Evolutionary conservation across 2,113 vertebrate species (phyloP).

Genomic region (Lamprologus callipterus): DNA sequence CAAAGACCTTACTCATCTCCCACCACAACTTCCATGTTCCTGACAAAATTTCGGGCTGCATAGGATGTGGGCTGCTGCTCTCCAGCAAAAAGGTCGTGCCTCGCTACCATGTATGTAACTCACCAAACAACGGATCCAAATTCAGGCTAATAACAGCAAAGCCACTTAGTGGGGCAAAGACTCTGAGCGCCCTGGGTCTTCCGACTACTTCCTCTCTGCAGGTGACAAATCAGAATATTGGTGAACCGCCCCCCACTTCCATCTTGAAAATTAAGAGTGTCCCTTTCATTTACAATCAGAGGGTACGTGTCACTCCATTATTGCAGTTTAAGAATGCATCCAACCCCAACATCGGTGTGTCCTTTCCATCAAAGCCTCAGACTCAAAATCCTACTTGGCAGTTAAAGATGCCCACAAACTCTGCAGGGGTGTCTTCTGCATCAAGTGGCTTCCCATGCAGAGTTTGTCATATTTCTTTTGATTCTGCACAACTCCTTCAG

Average conservation of each 20-base stretch:
- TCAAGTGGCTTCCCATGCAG: constrained; percentile 17
- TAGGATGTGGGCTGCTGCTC: constrained; percentile 61
- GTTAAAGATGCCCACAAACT: neutral
- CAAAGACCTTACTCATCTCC: constrained; percentile 22
- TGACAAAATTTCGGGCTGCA: constrained; percentile 55
- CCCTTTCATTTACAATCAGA: neutral
- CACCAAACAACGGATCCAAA: neutral
- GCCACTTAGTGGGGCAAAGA: neutral
- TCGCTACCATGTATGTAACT: constrained; percentile 53
- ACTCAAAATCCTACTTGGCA: neutral
- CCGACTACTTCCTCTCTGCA: neutral
- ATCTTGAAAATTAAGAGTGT: neutral
- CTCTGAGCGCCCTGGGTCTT: neutral
- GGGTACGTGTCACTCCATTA: neutral
- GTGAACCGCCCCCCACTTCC: neutral
- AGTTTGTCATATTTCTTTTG: constrained; percentile 51
- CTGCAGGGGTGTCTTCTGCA: neutral
- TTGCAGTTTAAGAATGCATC: neutral
- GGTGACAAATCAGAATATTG: neutral
- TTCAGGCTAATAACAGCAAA: constrained; percentile 44
- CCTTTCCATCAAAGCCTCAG: neutral
- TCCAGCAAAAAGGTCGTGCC: constrained; percentile 51
- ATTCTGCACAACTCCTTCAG: constrained; percentile 49
- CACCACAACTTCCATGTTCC: constrained; percentile 42
- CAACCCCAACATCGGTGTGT: neutral